Base-by-base conservation (phyloP, 2,797 vertebrate species). In the Amphiprion clarkii region DNA sequence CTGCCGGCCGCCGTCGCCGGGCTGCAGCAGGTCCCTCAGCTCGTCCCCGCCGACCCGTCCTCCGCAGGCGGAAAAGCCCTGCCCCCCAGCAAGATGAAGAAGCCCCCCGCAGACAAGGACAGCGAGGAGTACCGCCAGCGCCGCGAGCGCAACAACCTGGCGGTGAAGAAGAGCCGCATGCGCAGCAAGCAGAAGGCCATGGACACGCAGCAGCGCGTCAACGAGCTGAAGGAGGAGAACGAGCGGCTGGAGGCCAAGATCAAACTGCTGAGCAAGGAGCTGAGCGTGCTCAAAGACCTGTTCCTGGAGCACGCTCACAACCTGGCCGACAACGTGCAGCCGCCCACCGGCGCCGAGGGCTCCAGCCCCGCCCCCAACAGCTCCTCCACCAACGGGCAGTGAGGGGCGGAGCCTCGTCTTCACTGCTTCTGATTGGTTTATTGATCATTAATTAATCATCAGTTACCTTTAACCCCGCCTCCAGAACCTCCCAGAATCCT, bases 201-300 rank as follows among this genome's bases (percentile, higher is more conserved):
- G 90, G 98, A 99, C 87, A 99, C 98, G 0, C 95, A 99, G 92
- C 97, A 98, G 69, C 95, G 97, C 3, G 98, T 99, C 77, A 97
- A 98, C 86, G 97, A 99, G 95, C 96, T 99, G 33, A 99, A 99
- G 84, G 98, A 99, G 90, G 98, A 99, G 93, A 99, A 99, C 16
- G 97, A 99, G 92, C 96, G 98, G 1, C 96, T 99, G 89, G 98
- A 99, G 90, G 97, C 98, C 78, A 99, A 99, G 93, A 99, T 99
- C 88, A 99, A 99, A 78, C 95, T 99, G 82, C 96, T 99, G 67
- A 99, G 97, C 81, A 99, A 99, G 92, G 98, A 99, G 88, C 94
- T 99, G 87, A 98, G 97, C 0, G 98, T 99, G 84, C 95, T 99
- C 79, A 99, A 99, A 94, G 98, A 99, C 94, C 95, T 99, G 79